Base-by-base conservation (phyloP, 2,888 invertebrate species). In the Muscina levida region DNA sequence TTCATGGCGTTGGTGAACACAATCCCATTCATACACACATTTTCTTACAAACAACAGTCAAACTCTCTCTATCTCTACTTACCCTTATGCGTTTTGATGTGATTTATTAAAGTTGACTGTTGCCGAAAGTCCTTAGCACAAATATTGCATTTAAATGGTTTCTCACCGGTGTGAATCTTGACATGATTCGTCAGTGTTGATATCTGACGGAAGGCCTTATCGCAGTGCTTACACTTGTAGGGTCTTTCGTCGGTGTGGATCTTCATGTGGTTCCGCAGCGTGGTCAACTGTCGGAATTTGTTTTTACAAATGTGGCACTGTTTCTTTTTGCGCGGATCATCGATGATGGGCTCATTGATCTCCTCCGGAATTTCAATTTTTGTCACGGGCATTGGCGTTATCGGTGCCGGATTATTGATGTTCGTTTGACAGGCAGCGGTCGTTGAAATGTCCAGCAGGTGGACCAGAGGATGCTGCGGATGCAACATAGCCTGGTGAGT, bases 81-180 rank as follows among this genome's bases (percentile, higher is more conserved):
- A 88, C 88, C 88, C 87, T 88, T 88, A 85, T 88, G 88, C 83
- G 88, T 88, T 84, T 88, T 88, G 77, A 88, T 88, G 85, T 88
- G 88, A 70, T 88, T 88, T 51, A 88, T 88, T 66, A 88, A 85
- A 79, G 88, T 88, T 81, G 89, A 88, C 79, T 88, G 88, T 71
- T 88, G 88, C 17, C 88, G 88, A 82, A 88, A 88, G 78, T 88
- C 88, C 85, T 88, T 88, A 48, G 88, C 86, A 85, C 88, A 88
- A 26, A 88, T 88, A 77, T 88, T 88, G 85, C 88, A 88, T 79
- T 88, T 88, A 72, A 88, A 88, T 10, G 88, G 88, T 80, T 88
- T 88, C 71, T 88, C 88, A 59, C 88, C 88, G 62, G 88, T 88
- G 59, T 88, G 88, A 73, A 88, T 88, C 83, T 88, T 88, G 24